Percentiles rank a stretch among this genome's conserved stretches.
phyloP scores from a whole-genome alignment of 2,888 invertebrate species.

The Bedellia somnulentella region DNA sequence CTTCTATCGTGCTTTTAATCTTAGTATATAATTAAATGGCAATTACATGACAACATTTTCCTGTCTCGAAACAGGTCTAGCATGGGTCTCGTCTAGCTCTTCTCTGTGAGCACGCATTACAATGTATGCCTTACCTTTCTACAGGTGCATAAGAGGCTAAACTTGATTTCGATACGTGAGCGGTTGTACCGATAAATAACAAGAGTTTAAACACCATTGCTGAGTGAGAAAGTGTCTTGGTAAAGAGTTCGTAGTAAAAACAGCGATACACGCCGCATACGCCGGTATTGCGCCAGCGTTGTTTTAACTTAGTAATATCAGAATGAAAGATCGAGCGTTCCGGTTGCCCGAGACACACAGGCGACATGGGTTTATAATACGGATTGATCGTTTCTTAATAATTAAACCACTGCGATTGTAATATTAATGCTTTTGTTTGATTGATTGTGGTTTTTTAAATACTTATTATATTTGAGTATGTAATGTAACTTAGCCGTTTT shows the following conservation, averaged over 20 bases:
- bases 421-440: background rate
- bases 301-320: too few species aligned
- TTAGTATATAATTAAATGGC: too few species aligned
- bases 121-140: constrained; percentile 53
- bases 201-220: constrained; percentile 28
- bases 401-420: background rate
- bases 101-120: constrained; percentile 39
- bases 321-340: too few species aligned
- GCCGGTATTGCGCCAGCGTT: too few species aligned
- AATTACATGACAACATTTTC: constrained; percentile 43
- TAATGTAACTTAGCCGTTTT: too few species aligned
- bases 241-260: too few species aligned
- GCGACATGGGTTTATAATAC: constrained; percentile 3
- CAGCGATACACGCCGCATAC: too few species aligned
- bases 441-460: background rate
- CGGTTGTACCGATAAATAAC: constrained; percentile 10
- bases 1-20: constrained; percentile 7
- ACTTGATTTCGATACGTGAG: constrained; percentile 14
- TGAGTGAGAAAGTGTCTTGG: too few species aligned
- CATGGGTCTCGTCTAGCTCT: constrained; percentile 40
- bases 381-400: too few species aligned
- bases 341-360: constrained; percentile 3
- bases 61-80: constrained; percentile 44
- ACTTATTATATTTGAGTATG: background rate
- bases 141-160: constrained; percentile 49